Evolutionary conservation across 2,888 invertebrate genomes (phyloP), one percentile per base, ranked within the genome.

Genomic region (Lymantria dispar): DNA sequence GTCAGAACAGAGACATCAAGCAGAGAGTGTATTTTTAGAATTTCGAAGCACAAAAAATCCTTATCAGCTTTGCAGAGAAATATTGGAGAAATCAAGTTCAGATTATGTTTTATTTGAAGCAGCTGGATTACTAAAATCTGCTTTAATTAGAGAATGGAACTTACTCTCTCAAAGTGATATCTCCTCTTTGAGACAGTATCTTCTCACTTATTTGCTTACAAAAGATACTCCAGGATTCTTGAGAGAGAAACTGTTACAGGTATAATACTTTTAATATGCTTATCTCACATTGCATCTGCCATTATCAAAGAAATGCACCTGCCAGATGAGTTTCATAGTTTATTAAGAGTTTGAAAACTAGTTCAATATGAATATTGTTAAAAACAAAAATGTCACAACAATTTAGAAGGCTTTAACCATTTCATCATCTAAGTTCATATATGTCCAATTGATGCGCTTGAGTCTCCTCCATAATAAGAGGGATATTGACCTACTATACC

Each of bases 41-140:
- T 97, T 98, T 75, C 93, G 96, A 31, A 96, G 95, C 78, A 95
- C 95, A 3, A 95, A 95, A 80, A 93, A 94, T 56, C 97, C 98
- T 7, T 97, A 96, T 81, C 93, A 93, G 50, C 82, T 97, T 47
- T 98, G 97, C 80, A 93, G 94, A 69, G 94, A 95, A 74, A 95
- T 98, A 63, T 87, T 98, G 62, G 96, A 96, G 77, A 94, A 93
- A 53, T 94, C 94, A 37, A 86, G 91, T 51, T 93, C 94, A 47
- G 95, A 96, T 70, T 97, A 96, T 88, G 96, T 98, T 7, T 85
- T 97, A 47, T 98, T 97, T 87, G 98, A 98, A 91, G 94, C 97
- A 43, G 97, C 96, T 7, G 95, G 95, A 54, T 93, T 97, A 14
- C 86, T 98, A 51, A 97, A 96, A 85, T 93, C 94, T 63, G 95